Conservation (phyloP, 1,140 invertebrate species). For the Venturia canescens region DNA sequence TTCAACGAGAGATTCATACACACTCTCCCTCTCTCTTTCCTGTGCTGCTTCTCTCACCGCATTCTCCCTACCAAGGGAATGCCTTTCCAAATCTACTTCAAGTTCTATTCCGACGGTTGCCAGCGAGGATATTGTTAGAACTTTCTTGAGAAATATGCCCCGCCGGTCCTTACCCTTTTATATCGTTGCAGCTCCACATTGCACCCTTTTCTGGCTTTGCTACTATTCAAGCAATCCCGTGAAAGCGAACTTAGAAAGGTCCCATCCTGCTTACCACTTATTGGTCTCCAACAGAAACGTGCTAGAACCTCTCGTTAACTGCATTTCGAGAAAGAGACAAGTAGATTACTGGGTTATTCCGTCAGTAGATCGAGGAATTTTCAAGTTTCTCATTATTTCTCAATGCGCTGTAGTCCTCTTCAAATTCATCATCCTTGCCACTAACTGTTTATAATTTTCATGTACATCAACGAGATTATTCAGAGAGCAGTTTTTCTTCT, state of each 20-base stretch:
- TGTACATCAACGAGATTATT: too few species aligned
- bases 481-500: too few species aligned
- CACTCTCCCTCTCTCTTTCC: not conserved
- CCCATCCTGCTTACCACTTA: not conserved
- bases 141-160: constrained; percentile 64
- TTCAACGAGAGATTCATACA: constrained; percentile 40
- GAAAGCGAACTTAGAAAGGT: constrained; percentile 19
- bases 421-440: too few species aligned
- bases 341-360: not conserved
- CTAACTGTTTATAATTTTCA: too few species aligned
- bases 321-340: not conserved
- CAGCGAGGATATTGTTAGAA: constrained; percentile 64
- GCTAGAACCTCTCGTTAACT: constrained; percentile 7
- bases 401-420: too few species aligned
- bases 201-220: constrained; percentile 14
- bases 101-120: constrained; percentile 55
- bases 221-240: not conserved
- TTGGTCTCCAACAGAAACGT: not conserved
- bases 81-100: constrained; percentile 45
- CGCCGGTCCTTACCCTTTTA: constrained; percentile 45
- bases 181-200: not conserved
- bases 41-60: not conserved
- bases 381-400: too few species aligned
- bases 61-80: not conserved
- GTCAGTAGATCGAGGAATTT: too few species aligned